These are phyloP conservation scores for Vandiemenella viatica DNA, from an alignment of 2,888 invertebrate genomes.

Conservation along the genomic window DNA sequence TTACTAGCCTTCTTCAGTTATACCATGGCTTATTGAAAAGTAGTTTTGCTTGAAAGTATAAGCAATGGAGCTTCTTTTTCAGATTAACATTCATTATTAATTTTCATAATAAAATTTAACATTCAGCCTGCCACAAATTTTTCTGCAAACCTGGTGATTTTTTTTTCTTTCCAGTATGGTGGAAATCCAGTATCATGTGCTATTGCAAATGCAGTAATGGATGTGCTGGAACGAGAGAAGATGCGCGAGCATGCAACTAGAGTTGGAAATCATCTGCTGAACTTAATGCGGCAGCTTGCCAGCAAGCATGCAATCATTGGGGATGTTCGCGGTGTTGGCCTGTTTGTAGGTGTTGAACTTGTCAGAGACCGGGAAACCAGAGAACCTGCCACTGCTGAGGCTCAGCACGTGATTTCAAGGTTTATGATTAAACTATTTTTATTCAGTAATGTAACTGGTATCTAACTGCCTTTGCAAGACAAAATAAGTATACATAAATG, in stretches of 20 bases:
- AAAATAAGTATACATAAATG: too few relatives aligned
- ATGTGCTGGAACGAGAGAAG: constrained; percentile 78
- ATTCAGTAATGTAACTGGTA: neutral
- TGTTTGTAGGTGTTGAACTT: constrained; percentile 90
- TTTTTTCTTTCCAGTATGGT: constrained; percentile 54
- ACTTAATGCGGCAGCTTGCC: constrained; percentile 49
- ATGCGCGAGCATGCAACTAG: constrained; percentile 65
- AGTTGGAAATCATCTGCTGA: constrained; percentile 67
- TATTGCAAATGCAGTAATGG: constrained; percentile 85
- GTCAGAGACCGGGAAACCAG: constrained; percentile 61
- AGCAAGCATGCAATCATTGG: constrained; percentile 67
- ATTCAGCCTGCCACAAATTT: neutral
- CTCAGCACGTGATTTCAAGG: constrained; percentile 58
- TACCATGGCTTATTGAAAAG: too few relatives aligned
- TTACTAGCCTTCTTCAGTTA: too few relatives aligned
- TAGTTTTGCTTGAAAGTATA: too few relatives aligned
- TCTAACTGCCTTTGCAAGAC: too few relatives aligned
- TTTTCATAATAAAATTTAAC: neutral
- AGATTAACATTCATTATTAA: neutral
- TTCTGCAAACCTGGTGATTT: neutral
- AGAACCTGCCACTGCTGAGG: constrained; percentile 70
- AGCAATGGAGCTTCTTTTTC: neutral
- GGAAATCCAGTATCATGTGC: constrained; percentile 99
- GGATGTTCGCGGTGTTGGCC: constrained; percentile 75
- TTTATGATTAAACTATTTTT: constrained; percentile 21